phyloP scores from a whole-genome alignment of 2,888 invertebrate species.

The Drosophila hamatofila region DNA sequence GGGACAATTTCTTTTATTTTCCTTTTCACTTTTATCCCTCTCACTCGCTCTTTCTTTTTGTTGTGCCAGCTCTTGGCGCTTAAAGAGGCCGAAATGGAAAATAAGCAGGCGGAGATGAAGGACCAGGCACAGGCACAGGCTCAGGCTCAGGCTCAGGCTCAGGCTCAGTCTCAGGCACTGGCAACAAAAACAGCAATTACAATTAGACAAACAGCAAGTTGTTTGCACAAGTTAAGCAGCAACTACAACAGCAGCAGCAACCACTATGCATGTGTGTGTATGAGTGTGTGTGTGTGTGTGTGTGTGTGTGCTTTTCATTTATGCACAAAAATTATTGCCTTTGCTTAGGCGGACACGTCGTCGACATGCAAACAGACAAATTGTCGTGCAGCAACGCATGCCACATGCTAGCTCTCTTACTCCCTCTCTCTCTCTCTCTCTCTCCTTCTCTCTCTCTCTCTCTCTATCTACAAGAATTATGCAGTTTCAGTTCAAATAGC shows the following conservation, averaged over 20 bases:
- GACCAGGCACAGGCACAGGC: not conserved
- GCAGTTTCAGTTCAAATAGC: constrained; percentile 36
- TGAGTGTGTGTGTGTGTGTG: constrained; percentile 23
- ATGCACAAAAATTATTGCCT: constrained; percentile 80
- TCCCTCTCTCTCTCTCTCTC: not conserved
- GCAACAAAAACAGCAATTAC: constrained; percentile 80
- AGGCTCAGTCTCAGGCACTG: constrained; percentile 36
- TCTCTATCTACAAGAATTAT: constrained; percentile 43
- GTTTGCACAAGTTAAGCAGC: constrained; percentile 82
- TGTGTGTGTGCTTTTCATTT: constrained; percentile 77
- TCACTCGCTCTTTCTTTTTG: constrained; percentile 5
- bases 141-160: constrained; percentile 21
- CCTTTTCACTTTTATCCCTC: not conserved
- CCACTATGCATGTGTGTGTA: constrained; percentile 22
- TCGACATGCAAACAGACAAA: constrained; percentile 72
- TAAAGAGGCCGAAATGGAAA: constrained; percentile 50
- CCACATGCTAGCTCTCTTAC: constrained; percentile 23
- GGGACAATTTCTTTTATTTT: constrained; percentile 32
- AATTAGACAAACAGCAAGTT: constrained; percentile 82
- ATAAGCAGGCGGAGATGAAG: constrained; percentile 38
- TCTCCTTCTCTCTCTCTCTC: not conserved
- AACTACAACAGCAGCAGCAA: constrained; percentile 49
- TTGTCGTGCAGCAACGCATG: constrained; percentile 63
- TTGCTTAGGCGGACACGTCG: constrained; percentile 80
- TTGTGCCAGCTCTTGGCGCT: constrained; percentile 14